A percentile compares a stretch with the other conserved stretches of the same genome.
phyloP scores from a whole-genome alignment of 1,140 invertebrate genomes.

The Drosophila triauraria region DNA sequence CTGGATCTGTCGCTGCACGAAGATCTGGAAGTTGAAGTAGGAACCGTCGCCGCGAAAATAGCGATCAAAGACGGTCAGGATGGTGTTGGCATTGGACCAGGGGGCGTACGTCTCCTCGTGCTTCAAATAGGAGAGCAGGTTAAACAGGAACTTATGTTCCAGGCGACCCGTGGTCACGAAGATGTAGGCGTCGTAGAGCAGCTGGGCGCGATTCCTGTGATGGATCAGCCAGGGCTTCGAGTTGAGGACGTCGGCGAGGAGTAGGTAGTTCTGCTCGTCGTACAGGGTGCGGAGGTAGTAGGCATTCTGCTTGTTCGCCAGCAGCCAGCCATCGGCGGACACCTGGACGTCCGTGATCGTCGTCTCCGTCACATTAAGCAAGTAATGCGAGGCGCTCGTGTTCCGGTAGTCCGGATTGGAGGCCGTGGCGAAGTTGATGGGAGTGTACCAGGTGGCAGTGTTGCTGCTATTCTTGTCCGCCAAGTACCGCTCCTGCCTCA shows the following conservation, averaged over 20 bases:
- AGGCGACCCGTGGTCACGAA: conserved; percentile 69
- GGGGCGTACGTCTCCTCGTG: conserved; percentile 86
- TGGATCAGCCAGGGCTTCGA: conserved; percentile 86
- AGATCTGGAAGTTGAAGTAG: conserved; percentile 46
- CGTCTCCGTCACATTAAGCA: conserved; percentile 47
- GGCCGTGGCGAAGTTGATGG: conserved; percentile 86
- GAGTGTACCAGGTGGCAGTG: conserved; percentile 85
- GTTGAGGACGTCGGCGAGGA: conserved; percentile 85
- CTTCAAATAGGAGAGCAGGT: conserved; percentile 85
- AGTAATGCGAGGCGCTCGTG: conserved; percentile 73
- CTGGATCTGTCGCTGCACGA: conserved; percentile 47
- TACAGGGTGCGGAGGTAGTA: conserved; percentile 88
- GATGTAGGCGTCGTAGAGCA: conserved; percentile 89
- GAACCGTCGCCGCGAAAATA: conserved; percentile 54
- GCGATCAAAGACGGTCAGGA: conserved; percentile 72
- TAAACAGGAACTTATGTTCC: conserved; percentile 77
- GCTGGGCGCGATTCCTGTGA: conserved; percentile 90
- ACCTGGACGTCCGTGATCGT: conserved; percentile 23
- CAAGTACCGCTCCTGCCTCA: conserved; percentile 85
- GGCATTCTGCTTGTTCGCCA: conserved; percentile 87
- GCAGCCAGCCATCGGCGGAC: conserved; percentile 84
- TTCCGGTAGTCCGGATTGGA: conserved; percentile 84
- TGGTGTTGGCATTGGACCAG: conserved; percentile 85
- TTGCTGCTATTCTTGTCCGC: conserved; percentile 57
- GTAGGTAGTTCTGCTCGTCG: conserved; percentile 86